Conservation (phyloP, 2,113 vertebrate species). For the Eurystomus gularis region DNA sequence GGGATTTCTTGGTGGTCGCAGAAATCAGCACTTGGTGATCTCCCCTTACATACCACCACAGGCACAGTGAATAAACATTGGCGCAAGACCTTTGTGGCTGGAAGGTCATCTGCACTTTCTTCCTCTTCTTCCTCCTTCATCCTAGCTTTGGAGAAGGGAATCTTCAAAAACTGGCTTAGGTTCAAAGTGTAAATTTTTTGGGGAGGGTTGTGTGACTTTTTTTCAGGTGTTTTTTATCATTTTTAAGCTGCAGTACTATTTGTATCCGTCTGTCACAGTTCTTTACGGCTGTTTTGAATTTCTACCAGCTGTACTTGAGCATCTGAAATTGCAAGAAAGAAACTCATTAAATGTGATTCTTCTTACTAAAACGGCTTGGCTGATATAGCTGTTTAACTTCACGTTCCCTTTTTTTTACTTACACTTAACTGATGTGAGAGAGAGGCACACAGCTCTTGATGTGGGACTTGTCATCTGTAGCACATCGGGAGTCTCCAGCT, state of each 20-base stretch:
- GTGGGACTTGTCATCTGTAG: neutral
- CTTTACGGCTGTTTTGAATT: constrained; percentile 81
- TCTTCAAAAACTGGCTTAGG: constrained; percentile 79
- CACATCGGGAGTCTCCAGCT: neutral
- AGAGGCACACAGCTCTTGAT: neutral
- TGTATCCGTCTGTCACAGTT: constrained; percentile 82
- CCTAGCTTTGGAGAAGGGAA: constrained; percentile 71
- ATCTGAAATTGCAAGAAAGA: constrained; percentile 80
- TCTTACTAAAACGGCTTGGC: constrained; percentile 78
- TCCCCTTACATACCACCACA: constrained; percentile 42
- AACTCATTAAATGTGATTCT: constrained; percentile 83
- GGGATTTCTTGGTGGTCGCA: constrained; percentile 58
- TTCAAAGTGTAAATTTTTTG: constrained; percentile 83
- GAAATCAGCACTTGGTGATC: constrained; percentile 62
- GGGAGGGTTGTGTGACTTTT: constrained; percentile 75
- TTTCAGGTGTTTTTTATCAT: constrained; percentile 80
- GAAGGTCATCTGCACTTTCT: constrained; percentile 71
- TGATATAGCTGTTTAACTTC: constrained; percentile 77
- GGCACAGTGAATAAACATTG: constrained; percentile 60
- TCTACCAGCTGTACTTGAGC: constrained; percentile 81
- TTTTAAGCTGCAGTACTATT: constrained; percentile 84
- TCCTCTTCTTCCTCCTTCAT: constrained; percentile 66
- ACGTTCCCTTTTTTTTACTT: constrained; percentile 32
- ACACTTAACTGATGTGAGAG: neutral
- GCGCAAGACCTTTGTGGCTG: constrained; percentile 64